Percentiles rank a stretch among this genome's conserved stretches.
These are phyloP conservation scores for Formicarius rufipectus DNA, from an alignment of 2,113 vertebrate genomes.

Conservation along the genomic window DNA sequence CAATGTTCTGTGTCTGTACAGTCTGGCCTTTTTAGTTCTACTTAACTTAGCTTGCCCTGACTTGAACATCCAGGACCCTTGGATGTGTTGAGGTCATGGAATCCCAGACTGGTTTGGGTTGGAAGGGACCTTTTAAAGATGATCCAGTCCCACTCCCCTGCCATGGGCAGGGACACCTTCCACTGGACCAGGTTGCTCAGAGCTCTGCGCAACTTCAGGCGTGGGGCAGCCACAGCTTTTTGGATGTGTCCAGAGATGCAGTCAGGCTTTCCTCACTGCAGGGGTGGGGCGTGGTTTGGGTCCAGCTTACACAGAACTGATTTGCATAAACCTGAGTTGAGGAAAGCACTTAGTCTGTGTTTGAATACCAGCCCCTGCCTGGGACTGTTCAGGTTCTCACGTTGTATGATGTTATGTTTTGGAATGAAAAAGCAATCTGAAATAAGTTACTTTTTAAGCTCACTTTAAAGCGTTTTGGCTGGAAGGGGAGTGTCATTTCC, in stretches of 20 bases:
- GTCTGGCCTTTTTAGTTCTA: constrained; percentile 4
- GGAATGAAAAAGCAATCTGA: constrained; percentile 25
- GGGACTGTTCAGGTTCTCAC: background rate
- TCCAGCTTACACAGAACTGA: background rate
- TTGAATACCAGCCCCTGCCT: background rate
- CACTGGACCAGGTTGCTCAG: background rate
- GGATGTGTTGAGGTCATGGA: background rate
- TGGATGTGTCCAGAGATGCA: background rate
- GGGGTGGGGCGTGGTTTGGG: background rate
- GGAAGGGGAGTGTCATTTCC: background rate
- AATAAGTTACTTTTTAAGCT: constrained; percentile 36
- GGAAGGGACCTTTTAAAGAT: background rate
- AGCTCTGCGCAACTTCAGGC: accelerated
- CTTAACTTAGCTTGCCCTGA: background rate
- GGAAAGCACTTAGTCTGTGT: background rate
- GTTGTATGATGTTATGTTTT: background rate
- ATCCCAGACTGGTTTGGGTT: background rate
- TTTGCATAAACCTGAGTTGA: background rate
- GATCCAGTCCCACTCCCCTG: background rate
- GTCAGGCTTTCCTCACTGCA: background rate
- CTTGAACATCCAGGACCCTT: background rate
- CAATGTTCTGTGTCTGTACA: background rate
- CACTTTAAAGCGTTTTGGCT: background rate
- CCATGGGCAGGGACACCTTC: background rate
- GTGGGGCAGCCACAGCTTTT: background rate